Evolutionary conservation across 2,113 vertebrate genomes (phyloP), one percentile per base, ranked within the genome.

Genomic region (Scomber colias): DNA sequence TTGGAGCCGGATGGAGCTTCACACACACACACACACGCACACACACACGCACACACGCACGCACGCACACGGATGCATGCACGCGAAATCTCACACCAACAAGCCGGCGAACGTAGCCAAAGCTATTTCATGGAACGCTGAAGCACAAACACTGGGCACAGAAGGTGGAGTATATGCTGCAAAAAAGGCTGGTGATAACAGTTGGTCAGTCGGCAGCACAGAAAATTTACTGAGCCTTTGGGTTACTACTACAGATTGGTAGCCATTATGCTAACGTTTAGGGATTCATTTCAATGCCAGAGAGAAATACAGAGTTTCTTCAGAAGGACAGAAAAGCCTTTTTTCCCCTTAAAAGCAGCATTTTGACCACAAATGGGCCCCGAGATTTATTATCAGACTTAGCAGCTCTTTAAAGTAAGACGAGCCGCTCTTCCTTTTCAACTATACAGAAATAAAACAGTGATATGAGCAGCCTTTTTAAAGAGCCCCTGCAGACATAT

Each of bases 41-140:
- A 0, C 21, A 46, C 49, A 16, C 8, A n/a, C n/a, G n/a, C 11
- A 27, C n/a, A 40, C 54, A 27, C 49, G 19, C 51, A 48, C 70
- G 57, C 45, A 15, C 30, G 1, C 21, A 46, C 49, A 16, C 8
- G 51, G 17, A 54, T 9, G 3, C 50, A 50, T 49, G 55, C 19
- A 9, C 24, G 71, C 30, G 0, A 35, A 75, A 27, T 27, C 82
- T 56, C 76, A 87, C 80, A 72, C 79, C 53, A 75, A 82, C 79
- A 16, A 44, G n/a, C 51, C 16, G 46, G 66, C 57, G 21, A 73
- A 73, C 75, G 57, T 71, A 79, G 84, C 80, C 71, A 76, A 27
- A 86, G 71, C 46, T 45, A 67, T 82, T 85, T 79, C 71, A 87
- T 81, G 75, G 77, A 73, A 86, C 49, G 16, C 78, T 71, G 81